phyloP scores from a whole-genome alignment of 2,797 vertebrate genomes.

The Pogoniulus pusillus region DNA sequence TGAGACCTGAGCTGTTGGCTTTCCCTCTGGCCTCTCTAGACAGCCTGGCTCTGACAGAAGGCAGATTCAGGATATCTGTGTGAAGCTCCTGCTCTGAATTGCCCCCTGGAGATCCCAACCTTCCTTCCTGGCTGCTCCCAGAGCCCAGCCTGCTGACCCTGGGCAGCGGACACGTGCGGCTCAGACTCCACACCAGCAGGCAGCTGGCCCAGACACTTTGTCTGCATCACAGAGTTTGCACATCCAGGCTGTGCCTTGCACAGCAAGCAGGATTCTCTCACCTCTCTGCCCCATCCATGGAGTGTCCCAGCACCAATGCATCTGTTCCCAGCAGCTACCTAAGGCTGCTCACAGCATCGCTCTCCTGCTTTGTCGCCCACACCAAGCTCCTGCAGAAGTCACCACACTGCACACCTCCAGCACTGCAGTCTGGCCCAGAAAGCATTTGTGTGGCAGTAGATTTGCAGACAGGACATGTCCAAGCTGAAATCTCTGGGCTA shows the following conservation, averaged over 20 bases:
- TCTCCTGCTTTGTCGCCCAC: not conserved
- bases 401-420: accelerated
- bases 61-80: not conserved
- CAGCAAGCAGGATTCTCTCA: not conserved
- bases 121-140: not conserved
- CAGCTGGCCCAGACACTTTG: not conserved
- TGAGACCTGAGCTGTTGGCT: not conserved
- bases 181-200: not conserved
- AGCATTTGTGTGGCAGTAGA: not conserved
- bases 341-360: not conserved
- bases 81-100: not conserved
- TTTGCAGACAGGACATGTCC: not conserved
- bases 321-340: not conserved
- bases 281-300: not conserved
- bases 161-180: accelerated
- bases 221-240: not conserved
- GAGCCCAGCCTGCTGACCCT: not conserved
- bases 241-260: not conserved
- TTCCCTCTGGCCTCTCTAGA: not conserved
- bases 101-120: not conserved
- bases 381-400: not conserved
- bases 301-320: not conserved
- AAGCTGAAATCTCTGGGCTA: not conserved
- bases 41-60: not conserved
- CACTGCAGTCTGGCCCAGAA: not conserved